Evolutionary conservation across 2,113 vertebrate species (phyloP), one percentile per base, ranked within the genome.

Genomic region (Ceuthmochares aereus): DNA sequence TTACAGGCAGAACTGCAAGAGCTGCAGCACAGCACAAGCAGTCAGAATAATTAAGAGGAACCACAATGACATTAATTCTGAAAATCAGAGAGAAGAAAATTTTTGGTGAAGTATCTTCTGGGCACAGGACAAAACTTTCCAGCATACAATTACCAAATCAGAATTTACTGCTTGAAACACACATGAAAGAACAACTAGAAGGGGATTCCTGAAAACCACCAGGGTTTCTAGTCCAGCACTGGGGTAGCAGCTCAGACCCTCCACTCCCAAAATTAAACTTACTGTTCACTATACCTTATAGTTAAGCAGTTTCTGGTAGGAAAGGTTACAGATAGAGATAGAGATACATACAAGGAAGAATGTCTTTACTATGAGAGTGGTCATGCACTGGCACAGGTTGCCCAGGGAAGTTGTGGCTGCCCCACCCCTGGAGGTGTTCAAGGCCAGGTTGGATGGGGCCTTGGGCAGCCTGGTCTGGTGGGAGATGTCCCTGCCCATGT

Each of bases 11-110:
- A 74, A 70, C 47, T 84, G 83, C 1, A 2, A 91, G 87, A 83
- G 72, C 77, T 73, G 89, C 58, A 84, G 83, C 70, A 89, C 59
- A 82, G 70, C 23, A 80, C 37, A 88, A 73, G 21, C 0, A 0
- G 55, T 72, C 58, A 68, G 66, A 51, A 92, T 68, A 89, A 90
- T 96, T 96, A 92, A 86, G 73, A 87, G 70, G 37, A 58, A 78
- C 14, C 43, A 75, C 49, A 64, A 87, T 34, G 18, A 90, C 56
- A 83, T 78, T n/a, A 72, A 15, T 54, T 74, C 36, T 43, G 37
- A 89, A 84, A 81, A 91, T 42, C 13, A 64, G 27, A 69, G 20
- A 43, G 3, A 6, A 75, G 43, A 62, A 74, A 27, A 22, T 16
- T 76, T 49, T 76, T 63, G 36, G 12, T 69, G 74, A 34, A 42